Base-by-base conservation (phyloP, 2,113 vertebrate species). In the Albula goreensis region DNA sequence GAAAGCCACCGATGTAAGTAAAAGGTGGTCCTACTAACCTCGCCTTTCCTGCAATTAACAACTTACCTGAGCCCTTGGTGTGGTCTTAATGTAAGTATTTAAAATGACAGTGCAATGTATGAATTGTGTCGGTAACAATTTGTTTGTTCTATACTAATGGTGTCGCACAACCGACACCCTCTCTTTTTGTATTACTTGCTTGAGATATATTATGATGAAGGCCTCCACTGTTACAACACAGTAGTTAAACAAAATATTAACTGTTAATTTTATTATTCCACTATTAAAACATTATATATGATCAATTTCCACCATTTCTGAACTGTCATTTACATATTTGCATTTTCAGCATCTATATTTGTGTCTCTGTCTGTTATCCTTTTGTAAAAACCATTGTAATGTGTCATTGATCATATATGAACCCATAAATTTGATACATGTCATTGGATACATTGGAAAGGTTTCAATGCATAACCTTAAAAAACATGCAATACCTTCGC, bases 1-100 rank as follows among this genome's bases (percentile, higher is more conserved):
- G 96, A 99, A 98, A 94, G 97, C 97, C 91, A 93, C 97, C 31
- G 98, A 99, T 90, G 98, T 99, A 96, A 99, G 98, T 99, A 85
- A 31, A 79, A 85, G 90, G 74, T 56, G n/a, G 86, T 41, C 85
- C 82, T 85, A 50, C 57, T 77, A 88, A 79, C 78, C 79, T 56
- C 91, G 89, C 91, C 89, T 41, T 87, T 88, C 85, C 86, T 84
- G 85, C 91, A 85, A 60, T 81, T 80, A 87, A 89, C 89, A 86
- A 89, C 92, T 92, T 89, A n/a, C 87, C 86, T 88, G 89, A 92
- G 91, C 25, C 80, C 90, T 89, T 84, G 86, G 83, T 57, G 78
- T 86, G 86, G 81, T 81, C 80, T 25, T 4, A 89, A 87, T 56
- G 41, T 51, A 86, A 81, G 13, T 86, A 57, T 87, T 19, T 50